These are phyloP conservation scores for Erannis defoliaria DNA, from an alignment of 2,888 invertebrate genomes.

Conservation along the genomic window DNA sequence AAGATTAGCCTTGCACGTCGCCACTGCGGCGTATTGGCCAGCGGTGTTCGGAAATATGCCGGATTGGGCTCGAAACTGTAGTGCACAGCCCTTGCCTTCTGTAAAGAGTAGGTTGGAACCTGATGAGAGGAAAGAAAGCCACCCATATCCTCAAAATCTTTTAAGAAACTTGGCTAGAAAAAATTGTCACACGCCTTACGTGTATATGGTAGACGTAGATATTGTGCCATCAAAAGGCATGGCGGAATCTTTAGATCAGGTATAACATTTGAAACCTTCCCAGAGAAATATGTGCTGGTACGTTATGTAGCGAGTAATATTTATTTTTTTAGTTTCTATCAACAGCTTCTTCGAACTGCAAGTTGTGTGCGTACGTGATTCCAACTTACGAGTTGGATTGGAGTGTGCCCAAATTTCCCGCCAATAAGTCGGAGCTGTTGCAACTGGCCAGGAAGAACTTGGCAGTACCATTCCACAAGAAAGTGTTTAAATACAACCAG, in stretches of 20 bases:
- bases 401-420: slow-evolving; percentile 90
- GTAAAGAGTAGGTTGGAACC: slow-evolving; percentile 88
- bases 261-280: background rate
- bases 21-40: slow-evolving; percentile 88
- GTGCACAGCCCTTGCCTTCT: slow-evolving; percentile 89
- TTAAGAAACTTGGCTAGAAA: slow-evolving; percentile 94
- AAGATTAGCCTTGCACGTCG: slow-evolving; percentile 92
- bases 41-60: slow-evolving; percentile 89
- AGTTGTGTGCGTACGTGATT: slow-evolving; percentile 94
- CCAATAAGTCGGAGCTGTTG: slow-evolving; percentile 92
- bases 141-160: slow-evolving; percentile 96
- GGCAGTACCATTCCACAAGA: slow-evolving; percentile 95
- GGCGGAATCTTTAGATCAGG: slow-evolving; percentile 89
- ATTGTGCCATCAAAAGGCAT: slow-evolving; percentile 93
- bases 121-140: slow-evolving; percentile 90
- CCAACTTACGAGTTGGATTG: slow-evolving; percentile 96
- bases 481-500: slow-evolving; percentile 94
- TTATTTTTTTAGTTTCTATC: slow-evolving; percentile 2
- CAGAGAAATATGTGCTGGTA: background rate
- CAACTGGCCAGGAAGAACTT: slow-evolving; percentile 91
- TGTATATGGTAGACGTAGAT: slow-evolving; percentile 95
- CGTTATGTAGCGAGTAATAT: background rate
- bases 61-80: slow-evolving; percentile 88
- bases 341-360: slow-evolving; percentile 48
- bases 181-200: slow-evolving; percentile 92